Percentiles rank a stretch among this genome's conserved stretches.
Evolutionary conservation across 2,888 invertebrate genomes (phyloP).

Genomic region (Ichneumoninae sp.): DNA sequence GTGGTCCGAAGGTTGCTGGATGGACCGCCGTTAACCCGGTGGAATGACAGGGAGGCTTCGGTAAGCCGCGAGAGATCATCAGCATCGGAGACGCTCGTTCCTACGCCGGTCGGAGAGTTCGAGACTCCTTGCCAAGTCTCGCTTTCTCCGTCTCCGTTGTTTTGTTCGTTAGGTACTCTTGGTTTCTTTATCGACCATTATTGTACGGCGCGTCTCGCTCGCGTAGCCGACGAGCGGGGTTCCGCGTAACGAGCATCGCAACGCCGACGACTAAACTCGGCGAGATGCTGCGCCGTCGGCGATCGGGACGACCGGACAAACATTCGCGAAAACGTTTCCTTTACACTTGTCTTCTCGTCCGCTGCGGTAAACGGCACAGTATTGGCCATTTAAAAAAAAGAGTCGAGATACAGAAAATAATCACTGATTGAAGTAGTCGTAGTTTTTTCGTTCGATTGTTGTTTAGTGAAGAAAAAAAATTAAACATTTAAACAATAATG

Average conservation of each 20-base stretch:
- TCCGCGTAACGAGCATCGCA: slow-evolving; percentile 50
- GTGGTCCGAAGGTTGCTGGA: background rate
- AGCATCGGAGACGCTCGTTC: slow-evolving; percentile 36
- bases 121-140: slow-evolving; percentile 43
- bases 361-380: background rate
- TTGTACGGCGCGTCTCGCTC: slow-evolving; percentile 53
- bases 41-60: slow-evolving; percentile 49
- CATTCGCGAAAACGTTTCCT: slow-evolving; percentile 16
- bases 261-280: slow-evolving; percentile 45
- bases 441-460: background rate
- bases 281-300: slow-evolving; percentile 18
- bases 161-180: background rate
- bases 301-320: slow-evolving; percentile 40
- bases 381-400: background rate
- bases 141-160: slow-evolving; percentile 3
- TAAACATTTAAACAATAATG: background rate
- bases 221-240: slow-evolving; percentile 32
- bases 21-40: slow-evolving; percentile 47
- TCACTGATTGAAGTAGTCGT: background rate
- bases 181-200: slow-evolving; percentile 54
- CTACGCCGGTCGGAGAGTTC: background rate
- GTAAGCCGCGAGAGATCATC: slow-evolving; percentile 29
- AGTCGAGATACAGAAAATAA: background rate
- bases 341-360: background rate
- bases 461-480: background rate